Evolutionary conservation across 2,888 invertebrate genomes (phyloP), one percentile per base, ranked within the genome.

Genomic region (Agrilus cyanescens): DNA sequence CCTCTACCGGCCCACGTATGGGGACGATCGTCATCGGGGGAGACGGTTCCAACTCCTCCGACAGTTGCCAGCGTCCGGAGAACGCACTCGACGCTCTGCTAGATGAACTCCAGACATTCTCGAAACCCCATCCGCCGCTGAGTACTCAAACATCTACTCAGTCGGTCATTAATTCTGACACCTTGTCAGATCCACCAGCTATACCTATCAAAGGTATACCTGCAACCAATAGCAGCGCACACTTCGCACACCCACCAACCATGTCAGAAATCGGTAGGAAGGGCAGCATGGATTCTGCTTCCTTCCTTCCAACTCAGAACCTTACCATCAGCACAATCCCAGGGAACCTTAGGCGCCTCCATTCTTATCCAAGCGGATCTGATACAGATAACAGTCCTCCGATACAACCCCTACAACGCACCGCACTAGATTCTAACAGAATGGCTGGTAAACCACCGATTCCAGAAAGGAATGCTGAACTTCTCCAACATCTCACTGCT

Each of bases 51-150:
- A 62, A 59, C 72, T 43, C 67, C 70, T 45, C 68, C 69, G 69
- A 72, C 71, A 61, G 70, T 63, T 53, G 55, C 69, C 74, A 75
- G 71, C 80, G 83, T 72, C 75, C 87, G 76, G 89, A 90, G 82
- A 91, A 90, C 84, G 88, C 90, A 80, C 88, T 91, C 85, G 91
- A 91, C 82, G 88, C 88, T 80, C 70, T 91, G 83, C 72, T 91
- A 85, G 89, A 89, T 68, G 90, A 91, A 68, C 75, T 90, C 52
- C 88, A 90, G 69, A 89, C 89, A 29, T 89, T 89, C 67, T 82
- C 88, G 42, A 81, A 83, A 63, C 88, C 88, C 39, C 69, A 63
- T 49, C 47, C 53, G 2, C 25, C 25, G 4, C 25, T 25, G 25
- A 57, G 51, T 48, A 56, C 56, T 31, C 58, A 58, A 52, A 53